phyloP scores from a whole-genome alignment of 2,888 invertebrate species.

The Chesias legatella region DNA sequence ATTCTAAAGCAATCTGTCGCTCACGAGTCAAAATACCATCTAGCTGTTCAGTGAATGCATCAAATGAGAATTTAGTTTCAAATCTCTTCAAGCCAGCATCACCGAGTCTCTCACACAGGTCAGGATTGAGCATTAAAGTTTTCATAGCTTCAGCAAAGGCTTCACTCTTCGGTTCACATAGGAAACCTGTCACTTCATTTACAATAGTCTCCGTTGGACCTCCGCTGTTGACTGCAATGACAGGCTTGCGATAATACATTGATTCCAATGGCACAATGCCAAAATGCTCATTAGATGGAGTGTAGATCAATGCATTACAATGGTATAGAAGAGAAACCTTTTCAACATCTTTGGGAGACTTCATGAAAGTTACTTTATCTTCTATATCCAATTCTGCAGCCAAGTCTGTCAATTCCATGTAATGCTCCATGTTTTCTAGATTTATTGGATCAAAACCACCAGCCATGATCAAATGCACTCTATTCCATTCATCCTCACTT shows the following conservation, averaged over 20 bases:
- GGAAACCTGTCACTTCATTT: slow-evolving; percentile 88
- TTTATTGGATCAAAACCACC: slow-evolving; percentile 97
- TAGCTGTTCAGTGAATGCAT: slow-evolving; percentile 86
- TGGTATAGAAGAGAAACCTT: slow-evolving; percentile 90
- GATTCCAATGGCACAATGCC: slow-evolving; percentile 99
- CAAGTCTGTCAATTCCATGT: slow-evolving; percentile 85
- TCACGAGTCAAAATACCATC: slow-evolving; percentile 76
- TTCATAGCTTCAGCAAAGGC: slow-evolving; percentile 90
- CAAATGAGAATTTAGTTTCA: slow-evolving; percentile 89
- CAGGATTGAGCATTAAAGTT: slow-evolving; percentile 82
- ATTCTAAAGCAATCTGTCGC: slow-evolving; percentile 65
- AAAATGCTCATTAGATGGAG: slow-evolving; percentile 98
- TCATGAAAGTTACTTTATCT: slow-evolving; percentile 89
- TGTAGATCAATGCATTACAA: slow-evolving; percentile 93
- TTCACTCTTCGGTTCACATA: slow-evolving; percentile 85
- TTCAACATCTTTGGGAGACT: slow-evolving; percentile 91
- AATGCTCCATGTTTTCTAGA: slow-evolving; percentile 92
- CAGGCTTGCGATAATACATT: slow-evolving; percentile 96
- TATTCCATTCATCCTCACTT: slow-evolving; percentile 79
- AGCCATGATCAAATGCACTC: slow-evolving; percentile 92
- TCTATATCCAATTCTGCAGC: slow-evolving; percentile 83
- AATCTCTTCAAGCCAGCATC: slow-evolving; percentile 87
- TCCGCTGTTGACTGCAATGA: slow-evolving; percentile 96
- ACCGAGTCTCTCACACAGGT: slow-evolving; percentile 85
- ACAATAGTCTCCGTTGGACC: slow-evolving; percentile 96